Base-by-base conservation (phyloP, 2,113 vertebrate species). In the Ranitomeya imitator region DNA sequence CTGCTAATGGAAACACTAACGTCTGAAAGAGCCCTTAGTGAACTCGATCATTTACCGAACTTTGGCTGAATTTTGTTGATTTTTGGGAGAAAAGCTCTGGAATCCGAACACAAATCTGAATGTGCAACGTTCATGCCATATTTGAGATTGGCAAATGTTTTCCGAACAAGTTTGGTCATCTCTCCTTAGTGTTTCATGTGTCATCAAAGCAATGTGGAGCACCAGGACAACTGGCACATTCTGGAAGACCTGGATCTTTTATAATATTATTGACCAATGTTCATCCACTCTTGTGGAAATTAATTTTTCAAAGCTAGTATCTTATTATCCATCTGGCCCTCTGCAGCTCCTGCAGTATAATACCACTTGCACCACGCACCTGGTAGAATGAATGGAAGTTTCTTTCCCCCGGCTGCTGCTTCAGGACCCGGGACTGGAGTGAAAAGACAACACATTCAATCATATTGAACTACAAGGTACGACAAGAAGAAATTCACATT, bases 381-480 rank as follows among this genome's bases (percentile, higher is more conserved):
- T 98, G 97, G 90, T 98, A 99, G 92, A 98, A 99, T 0, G 96
- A 96, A 0, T 98, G 97, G 93, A 99, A 99, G 92, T 98, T 99
- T 90, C 97, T 97, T 91, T 99, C 98, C 0, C 98, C 98, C 0
- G 92, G 91, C 0, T 99, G 98, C 91, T 99, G 98, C 57, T 97
- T 95, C 81, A 98, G 94, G 88, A 99, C 95, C 67, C 98, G 96
- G 63, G 98, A 99, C 98, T 99, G 91, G 11, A 91, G 91, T 81
- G 59, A 90, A 23, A 83, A 61, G 52, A 76, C 16, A 63, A 51
- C 37, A 18, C 7, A 8, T 51, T 76, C 19, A 10, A 12, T 2
- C 10, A 55, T 18, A n/a, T n/a, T 78, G 51, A 54, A 73, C 26
- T 11, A 23, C 14, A 73, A 4, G 73, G 37, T 76, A 19, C 10